Percentiles rank a stretch among this genome's conserved stretches.
Evolutionary conservation across 2,113 vertebrate species (phyloP).

Genomic region (Aegithalos caudatus): DNA sequence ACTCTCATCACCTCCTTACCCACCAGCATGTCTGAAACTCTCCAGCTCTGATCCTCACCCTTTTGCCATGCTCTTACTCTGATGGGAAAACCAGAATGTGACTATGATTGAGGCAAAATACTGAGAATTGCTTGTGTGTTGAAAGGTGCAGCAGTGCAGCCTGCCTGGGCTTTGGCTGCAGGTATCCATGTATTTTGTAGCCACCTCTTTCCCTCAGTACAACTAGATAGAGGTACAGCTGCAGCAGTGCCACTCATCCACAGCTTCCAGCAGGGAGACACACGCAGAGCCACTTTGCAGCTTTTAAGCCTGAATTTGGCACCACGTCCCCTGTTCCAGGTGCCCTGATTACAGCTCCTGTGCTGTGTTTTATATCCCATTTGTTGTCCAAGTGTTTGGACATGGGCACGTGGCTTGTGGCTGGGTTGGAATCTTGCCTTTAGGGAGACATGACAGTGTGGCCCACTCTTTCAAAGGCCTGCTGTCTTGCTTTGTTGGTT

Average conservation of each 20-base stretch:
- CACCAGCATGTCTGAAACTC: background rate
- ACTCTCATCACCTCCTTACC: background rate
- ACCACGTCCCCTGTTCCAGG: background rate
- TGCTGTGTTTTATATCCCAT: background rate
- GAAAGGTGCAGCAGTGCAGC: background rate
- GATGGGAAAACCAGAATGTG: background rate
- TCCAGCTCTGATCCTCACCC: accelerated
- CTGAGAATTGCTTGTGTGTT: background rate
- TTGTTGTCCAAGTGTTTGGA: background rate
- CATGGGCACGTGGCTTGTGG: accelerated
- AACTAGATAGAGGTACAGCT: background rate
- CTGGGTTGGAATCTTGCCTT: background rate
- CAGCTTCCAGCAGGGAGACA: background rate
- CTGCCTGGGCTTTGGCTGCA: background rate
- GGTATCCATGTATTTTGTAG: background rate
- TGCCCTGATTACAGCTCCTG: background rate
- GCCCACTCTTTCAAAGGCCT: background rate
- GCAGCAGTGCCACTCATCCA: background rate
- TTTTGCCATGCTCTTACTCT: accelerated
- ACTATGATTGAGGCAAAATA: background rate
- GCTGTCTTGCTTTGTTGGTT: background rate
- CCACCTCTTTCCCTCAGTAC: background rate
- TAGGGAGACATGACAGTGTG: background rate
- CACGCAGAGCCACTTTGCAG: background rate
- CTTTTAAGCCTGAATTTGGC: background rate